Percentiles rank a stretch among this genome's conserved stretches.
phyloP scores from a whole-genome alignment of 2,113 vertebrate genomes.

The Hemichromis elongatus region DNA sequence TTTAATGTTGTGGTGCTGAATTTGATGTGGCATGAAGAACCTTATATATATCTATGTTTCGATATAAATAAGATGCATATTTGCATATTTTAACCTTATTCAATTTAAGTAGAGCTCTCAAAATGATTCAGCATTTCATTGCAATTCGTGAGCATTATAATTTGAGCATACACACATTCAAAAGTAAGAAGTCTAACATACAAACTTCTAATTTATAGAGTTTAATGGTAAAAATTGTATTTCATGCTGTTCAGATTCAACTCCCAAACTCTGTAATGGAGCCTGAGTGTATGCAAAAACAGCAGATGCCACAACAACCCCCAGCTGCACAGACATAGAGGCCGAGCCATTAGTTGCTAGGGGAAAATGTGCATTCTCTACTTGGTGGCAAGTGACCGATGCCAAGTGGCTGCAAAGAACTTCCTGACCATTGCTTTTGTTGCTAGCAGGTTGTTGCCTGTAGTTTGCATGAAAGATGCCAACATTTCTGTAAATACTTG shows the following conservation, averaged over 20 bases:
- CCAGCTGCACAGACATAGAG: neutral
- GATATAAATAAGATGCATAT: neutral
- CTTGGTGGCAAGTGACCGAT: neutral
- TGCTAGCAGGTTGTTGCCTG: neutral
- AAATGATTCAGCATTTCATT: neutral
- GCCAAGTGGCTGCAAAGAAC: neutral
- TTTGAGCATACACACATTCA: neutral
- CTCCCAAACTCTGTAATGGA: neutral
- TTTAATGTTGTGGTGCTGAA: neutral
- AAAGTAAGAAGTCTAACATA: neutral
- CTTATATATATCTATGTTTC: neutral
- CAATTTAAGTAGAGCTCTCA: neutral
- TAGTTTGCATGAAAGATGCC: neutral
- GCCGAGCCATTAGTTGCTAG: neutral
- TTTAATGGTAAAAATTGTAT: neutral
- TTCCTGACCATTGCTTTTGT: neutral
- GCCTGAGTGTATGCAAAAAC: neutral
- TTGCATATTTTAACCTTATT: neutral
- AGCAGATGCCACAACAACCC: neutral
- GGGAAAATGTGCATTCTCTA: neutral
- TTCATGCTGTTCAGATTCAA: slow-evolving; percentile 11
- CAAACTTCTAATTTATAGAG: neutral
- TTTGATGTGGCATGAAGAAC: slow-evolving; percentile 2
- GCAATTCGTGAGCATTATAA: neutral
- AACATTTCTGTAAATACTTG: neutral